Conservation (phyloP, 2,797 vertebrate genomes). For the Carduelis carduelis region DNA sequence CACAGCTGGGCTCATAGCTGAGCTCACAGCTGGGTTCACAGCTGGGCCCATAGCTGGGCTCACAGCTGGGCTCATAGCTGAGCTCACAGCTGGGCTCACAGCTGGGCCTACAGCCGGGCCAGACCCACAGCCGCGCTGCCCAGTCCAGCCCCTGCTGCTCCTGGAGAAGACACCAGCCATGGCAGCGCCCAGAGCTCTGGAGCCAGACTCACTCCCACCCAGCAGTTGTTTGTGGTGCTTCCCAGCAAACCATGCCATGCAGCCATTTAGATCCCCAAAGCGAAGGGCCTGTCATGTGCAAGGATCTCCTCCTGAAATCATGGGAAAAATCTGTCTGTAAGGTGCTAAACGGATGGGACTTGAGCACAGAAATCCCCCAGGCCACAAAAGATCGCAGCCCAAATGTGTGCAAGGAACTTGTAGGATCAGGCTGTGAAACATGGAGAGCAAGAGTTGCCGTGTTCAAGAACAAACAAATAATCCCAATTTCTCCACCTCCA, state of each 20-base stretch:
- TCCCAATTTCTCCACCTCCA: background rate
- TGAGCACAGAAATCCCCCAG: background rate
- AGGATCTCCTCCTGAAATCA: background rate
- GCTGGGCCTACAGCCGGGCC: background rate
- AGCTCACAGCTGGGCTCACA: accelerated
- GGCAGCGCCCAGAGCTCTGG: background rate
- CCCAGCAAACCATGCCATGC: accelerated
- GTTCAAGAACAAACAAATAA: background rate
- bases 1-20: no score
- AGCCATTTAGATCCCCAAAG: accelerated
- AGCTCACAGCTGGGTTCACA: no score
- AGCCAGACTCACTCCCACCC: background rate
- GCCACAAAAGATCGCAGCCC: background rate
- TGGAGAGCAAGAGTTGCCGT: background rate
- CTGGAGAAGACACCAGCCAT: background rate
- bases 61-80: no score
- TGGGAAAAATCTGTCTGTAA: background rate
- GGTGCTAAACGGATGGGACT: background rate
- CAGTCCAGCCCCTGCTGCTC: background rate
- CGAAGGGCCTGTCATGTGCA: accelerated
- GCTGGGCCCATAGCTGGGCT: no score
- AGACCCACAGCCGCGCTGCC: background rate
- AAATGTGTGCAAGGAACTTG: background rate
- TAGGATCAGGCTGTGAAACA: background rate
- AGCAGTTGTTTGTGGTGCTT: background rate